Evolutionary conservation across 2,888 invertebrate genomes (phyloP), one percentile per base, ranked within the genome.

Genomic region (Acrocera orbiculus): DNA sequence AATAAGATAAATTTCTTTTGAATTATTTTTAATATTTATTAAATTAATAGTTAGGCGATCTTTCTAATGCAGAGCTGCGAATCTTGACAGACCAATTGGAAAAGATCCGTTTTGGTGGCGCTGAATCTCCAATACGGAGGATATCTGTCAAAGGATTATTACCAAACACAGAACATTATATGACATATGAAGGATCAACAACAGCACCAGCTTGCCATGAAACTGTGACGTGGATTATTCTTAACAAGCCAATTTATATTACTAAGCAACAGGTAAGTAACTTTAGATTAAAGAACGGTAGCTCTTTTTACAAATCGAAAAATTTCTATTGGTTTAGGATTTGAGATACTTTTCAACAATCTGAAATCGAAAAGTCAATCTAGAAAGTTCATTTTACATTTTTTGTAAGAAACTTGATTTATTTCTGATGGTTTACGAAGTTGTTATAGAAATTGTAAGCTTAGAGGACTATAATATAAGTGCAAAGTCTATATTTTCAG

Each of bases 121-220:
- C 86, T 43, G 77, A 79, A 59, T 78, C 80, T 58, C 77, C 79
- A 42, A 75, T 93, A 42, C 79, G 79, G 56, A 73, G 80, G 48
- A 64, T 95, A 47, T 86, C 86, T 28, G 79, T 93, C 33, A 70
- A 81, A 33, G 85, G 85, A 17, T 68, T 96, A 37, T 64, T 96
- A 41, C 93, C 96, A 5, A 81, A 85, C 49, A 93, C 92, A 29
- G 80, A 86, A 54, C 83, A 89, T 64, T 96, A 90, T 65, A 89
- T 98, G 79, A 96, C 96, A 34, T 98, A 95, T 62, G 92, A 95
- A 52, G 96, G 95, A 31, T 93, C 93, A 27, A 81, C 89, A 37
- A 95, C 95, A 34, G 86, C 87, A 59, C 96, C 96, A 4, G 87
- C 92, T 42, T 96, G 96, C 66, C 82, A 90, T 62, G 96, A 96